phyloP scores from a whole-genome alignment of 2,797 vertebrate species.

The Cossypha caffra region DNA sequence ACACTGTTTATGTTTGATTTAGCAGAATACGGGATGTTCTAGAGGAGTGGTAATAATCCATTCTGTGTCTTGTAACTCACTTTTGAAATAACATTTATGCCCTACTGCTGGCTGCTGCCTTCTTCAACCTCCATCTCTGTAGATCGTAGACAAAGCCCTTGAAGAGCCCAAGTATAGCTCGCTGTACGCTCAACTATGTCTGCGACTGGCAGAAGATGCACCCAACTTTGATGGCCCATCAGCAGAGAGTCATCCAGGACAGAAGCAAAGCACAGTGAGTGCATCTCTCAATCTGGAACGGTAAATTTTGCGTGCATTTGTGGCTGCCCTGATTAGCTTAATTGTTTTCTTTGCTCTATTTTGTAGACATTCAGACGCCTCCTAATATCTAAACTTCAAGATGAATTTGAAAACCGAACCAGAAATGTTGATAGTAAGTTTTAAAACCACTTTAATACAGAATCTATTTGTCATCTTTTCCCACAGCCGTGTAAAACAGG shows the following conservation, averaged over 20 bases:
- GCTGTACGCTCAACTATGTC: constrained; percentile 99
- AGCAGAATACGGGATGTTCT: fast-evolving
- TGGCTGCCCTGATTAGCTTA: background rate
- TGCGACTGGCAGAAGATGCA: constrained; percentile 99
- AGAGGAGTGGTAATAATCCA: fast-evolving
- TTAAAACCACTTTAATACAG: background rate
- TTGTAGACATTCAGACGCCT: constrained; percentile 97
- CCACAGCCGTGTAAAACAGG: background rate
- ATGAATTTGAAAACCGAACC: constrained; percentile 99
- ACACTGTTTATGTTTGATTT: background rate
- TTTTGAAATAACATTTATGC: fast-evolving
- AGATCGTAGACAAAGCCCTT: constrained; percentile 99
- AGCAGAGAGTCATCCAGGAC: constrained; percentile 94
- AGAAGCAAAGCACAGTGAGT: constrained; percentile 99
- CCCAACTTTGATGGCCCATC: constrained; percentile 99
- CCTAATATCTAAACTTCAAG: constrained; percentile 99
- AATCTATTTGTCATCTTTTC: background rate
- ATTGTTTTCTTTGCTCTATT: background rate
- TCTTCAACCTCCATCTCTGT: background rate
- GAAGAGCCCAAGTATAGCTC: constrained; percentile 99
- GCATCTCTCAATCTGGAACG: background rate
- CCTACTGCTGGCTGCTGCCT: fast-evolving
- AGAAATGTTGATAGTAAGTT: constrained; percentile 98
- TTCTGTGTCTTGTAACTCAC: background rate
- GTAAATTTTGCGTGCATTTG: too few species aligned